phyloP scores from a whole-genome alignment of 1,140 invertebrate genomes.

The Olivierus martensii region DNA sequence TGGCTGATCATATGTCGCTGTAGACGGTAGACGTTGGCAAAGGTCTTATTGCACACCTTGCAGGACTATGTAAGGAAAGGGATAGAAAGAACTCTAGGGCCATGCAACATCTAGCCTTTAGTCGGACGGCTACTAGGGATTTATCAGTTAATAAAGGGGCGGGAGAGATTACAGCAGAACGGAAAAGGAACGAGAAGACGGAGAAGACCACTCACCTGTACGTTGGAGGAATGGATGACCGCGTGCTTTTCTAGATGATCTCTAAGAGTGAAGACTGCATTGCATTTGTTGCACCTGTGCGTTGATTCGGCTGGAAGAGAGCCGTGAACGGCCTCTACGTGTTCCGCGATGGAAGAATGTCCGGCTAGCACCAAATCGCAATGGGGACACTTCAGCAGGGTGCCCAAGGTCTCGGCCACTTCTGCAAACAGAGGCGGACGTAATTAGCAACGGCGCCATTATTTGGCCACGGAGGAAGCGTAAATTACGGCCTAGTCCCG shows the following conservation, averaged over 20 bases:
- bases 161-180: background rate
- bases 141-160: background rate
- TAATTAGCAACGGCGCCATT: too few relatives aligned
- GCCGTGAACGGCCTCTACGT: slow-evolving; percentile 44
- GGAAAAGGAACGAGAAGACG: background rate
- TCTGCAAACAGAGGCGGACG: background rate
- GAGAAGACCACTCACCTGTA: slow-evolving; percentile 41
- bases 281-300: slow-evolving; percentile 56
- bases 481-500: background rate
- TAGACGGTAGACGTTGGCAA: slow-evolving; percentile 89
- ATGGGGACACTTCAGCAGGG: slow-evolving; percentile 39
- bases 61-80: slow-evolving; percentile 52
- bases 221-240: slow-evolving; percentile 56
- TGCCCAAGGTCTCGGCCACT: slow-evolving; percentile 4
- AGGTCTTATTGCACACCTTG: slow-evolving; percentile 91
- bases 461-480: too few relatives aligned
- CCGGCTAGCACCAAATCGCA: slow-evolving; percentile 42
- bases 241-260: slow-evolving; percentile 74
- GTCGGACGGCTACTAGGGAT: background rate
- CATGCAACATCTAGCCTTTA: background rate
- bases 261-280: slow-evolving; percentile 54
- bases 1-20: slow-evolving; percentile 97
- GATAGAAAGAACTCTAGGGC: background rate
- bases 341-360: slow-evolving; percentile 30
- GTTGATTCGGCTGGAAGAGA: slow-evolving; percentile 20